phyloP scores from a whole-genome alignment of 2,797 vertebrate species.

The Ceryle rudis region DNA sequence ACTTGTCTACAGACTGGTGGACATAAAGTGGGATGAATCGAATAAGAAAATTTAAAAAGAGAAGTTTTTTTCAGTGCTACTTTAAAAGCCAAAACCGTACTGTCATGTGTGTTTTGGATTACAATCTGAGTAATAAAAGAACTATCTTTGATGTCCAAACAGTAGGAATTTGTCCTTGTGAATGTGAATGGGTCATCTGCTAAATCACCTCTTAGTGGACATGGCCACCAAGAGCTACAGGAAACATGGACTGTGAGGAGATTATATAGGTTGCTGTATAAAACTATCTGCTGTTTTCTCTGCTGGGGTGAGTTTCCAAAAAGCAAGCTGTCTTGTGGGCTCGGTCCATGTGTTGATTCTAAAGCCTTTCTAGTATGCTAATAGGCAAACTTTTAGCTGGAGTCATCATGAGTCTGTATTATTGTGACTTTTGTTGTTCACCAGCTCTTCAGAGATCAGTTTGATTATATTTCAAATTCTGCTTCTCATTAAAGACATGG shows the following conservation, averaged over 20 bases:
- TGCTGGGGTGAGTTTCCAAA: background rate
- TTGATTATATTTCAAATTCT: background rate
- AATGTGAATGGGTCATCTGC: background rate
- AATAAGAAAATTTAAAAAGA: background rate
- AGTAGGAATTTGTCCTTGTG: background rate
- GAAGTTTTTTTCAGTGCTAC: background rate
- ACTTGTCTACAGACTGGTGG: background rate
- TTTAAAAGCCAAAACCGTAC: background rate
- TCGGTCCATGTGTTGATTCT: background rate
- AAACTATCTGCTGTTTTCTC: background rate
- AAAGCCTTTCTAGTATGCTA: background rate
- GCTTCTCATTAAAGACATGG: background rate
- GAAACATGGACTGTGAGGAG: background rate
- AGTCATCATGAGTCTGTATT: background rate
- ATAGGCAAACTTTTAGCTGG: background rate
- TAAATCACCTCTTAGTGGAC: background rate
- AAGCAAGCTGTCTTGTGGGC: background rate
- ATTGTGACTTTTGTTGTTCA: background rate
- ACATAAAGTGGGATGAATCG: background rate
- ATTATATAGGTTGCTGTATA: fast-evolving
- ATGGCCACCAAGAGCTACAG: background rate
- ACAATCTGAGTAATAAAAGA: background rate
- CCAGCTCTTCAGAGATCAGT: background rate
- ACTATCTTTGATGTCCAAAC: background rate
- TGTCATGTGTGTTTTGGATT: background rate